A percentile compares a stretch with the other conserved stretches of the same genome.
These are phyloP conservation scores for Jordanella pulchra DNA, from an alignment of 2,797 vertebrate genomes.

Conservation along the genomic window DNA sequence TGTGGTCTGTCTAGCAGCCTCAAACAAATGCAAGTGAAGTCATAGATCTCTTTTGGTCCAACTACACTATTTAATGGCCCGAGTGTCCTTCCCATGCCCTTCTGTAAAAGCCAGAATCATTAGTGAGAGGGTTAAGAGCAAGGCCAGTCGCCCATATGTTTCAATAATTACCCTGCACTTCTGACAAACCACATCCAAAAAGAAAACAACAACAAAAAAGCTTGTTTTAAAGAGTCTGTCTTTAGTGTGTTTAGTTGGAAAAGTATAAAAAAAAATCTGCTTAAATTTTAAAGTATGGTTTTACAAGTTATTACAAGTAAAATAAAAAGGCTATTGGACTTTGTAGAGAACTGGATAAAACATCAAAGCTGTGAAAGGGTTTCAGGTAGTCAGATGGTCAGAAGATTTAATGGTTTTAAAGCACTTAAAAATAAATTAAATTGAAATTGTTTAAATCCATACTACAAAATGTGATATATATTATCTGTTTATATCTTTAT, in stretches of 20 bases:
- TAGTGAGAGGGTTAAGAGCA: conserved; percentile 72
- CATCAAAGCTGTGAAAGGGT: background rate
- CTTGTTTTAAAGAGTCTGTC: conserved; percentile 17
- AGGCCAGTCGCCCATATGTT: conserved; percentile 72
- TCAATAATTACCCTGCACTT: conserved; percentile 74
- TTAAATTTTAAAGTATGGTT: background rate
- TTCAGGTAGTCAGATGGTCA: background rate
- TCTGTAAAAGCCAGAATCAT: conserved; percentile 73
- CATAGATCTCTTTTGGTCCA: conserved; percentile 54
- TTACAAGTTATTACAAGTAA: background rate
- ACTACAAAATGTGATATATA: background rate
- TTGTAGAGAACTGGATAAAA: background rate
- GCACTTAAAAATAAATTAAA: background rate
- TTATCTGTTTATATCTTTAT: background rate
- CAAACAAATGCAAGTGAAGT: conserved; percentile 46
- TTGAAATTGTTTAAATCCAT: background rate
- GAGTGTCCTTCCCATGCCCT: conserved; percentile 73
- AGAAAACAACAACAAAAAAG: conserved; percentile 10
- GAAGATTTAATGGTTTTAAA: background rate
- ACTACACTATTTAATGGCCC: conserved; percentile 62
- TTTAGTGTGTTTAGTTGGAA: conserved; percentile 12
- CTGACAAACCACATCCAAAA: conserved; percentile 51
- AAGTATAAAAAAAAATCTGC: background rate
- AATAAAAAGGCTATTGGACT: background rate
- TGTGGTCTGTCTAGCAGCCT: conserved; percentile 23